Evolutionary conservation across 2,113 vertebrate genomes (phyloP).

Genomic region (Podocnemis expansa): DNA sequence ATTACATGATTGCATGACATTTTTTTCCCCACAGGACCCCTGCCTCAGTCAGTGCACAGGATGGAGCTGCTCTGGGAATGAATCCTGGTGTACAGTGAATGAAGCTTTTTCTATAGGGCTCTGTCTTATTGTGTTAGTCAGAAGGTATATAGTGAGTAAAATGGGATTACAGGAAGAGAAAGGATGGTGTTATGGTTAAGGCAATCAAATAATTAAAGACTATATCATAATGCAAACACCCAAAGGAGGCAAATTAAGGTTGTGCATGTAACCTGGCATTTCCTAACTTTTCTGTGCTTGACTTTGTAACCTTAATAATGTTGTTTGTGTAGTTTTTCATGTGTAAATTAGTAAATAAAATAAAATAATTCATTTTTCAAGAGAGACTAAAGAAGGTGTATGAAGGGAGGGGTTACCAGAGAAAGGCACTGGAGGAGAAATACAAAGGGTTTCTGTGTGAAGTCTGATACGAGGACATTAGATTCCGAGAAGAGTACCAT

Average conservation of each 20-base stretch:
- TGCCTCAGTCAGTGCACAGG: neutral
- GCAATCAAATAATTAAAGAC: neutral
- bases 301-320: neutral
- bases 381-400: neutral
- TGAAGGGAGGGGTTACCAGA: neutral
- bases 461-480: neutral
- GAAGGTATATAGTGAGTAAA: neutral
- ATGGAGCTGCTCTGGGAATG: neutral
- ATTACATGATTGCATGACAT: neutral
- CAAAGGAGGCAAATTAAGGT: neutral
- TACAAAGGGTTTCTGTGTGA: neutral
- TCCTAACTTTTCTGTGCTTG: neutral
- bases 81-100: neutral
- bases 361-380: neutral
- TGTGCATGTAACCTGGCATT: neutral
- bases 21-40: neutral
- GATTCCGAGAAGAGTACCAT: neutral
- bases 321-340: neutral
- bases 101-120: neutral
- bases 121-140: neutral
- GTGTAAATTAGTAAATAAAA: neutral
- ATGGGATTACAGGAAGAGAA: neutral
- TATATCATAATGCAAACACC: neutral
- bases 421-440: neutral
- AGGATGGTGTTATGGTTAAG: neutral